Conservation (phyloP, 2,888 invertebrate genomes). For the Sarcophaga subvicina region DNA sequence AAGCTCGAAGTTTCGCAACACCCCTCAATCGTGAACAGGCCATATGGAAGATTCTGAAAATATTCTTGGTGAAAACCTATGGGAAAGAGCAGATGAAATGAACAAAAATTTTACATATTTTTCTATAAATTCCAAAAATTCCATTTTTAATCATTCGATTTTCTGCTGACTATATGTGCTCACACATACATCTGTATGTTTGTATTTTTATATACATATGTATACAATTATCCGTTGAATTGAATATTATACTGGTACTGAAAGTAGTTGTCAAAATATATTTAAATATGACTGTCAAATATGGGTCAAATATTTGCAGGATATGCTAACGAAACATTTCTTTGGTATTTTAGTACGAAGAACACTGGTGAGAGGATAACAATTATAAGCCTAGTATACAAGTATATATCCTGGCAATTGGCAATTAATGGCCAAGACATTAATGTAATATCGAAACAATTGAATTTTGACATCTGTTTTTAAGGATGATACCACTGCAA, state of each 20-base stretch:
- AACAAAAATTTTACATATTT: no score
- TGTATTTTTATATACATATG: background rate
- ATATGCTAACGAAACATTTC: background rate
- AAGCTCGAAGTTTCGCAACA: no score
- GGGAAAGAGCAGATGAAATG: no score
- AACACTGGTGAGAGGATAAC: slow-evolving; percentile 19
- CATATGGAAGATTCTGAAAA: no score
- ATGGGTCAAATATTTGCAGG: slow-evolving; percentile 55
- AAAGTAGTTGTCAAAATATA: slow-evolving; percentile 53
- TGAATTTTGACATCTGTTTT: slow-evolving; percentile 72
- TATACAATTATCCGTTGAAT: background rate
- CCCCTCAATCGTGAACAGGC: no score
- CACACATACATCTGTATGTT: background rate
- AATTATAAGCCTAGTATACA: background rate
- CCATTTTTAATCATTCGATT: no score
- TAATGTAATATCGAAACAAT: slow-evolving; percentile 70
- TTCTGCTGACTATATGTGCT: background rate
- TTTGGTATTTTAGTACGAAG: slow-evolving; percentile 22
- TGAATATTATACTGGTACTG: slow-evolving; percentile 38
- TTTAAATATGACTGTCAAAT: slow-evolving; percentile 5
- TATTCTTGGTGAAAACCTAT: no score
- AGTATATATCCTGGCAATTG: slow-evolving; percentile 13
- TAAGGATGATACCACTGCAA: background rate
- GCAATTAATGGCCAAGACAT: slow-evolving; percentile 57
- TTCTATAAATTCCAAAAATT: no score